Evolutionary conservation across 2,888 invertebrate genomes (phyloP).

Genomic region (Melipona beecheii): DNA sequence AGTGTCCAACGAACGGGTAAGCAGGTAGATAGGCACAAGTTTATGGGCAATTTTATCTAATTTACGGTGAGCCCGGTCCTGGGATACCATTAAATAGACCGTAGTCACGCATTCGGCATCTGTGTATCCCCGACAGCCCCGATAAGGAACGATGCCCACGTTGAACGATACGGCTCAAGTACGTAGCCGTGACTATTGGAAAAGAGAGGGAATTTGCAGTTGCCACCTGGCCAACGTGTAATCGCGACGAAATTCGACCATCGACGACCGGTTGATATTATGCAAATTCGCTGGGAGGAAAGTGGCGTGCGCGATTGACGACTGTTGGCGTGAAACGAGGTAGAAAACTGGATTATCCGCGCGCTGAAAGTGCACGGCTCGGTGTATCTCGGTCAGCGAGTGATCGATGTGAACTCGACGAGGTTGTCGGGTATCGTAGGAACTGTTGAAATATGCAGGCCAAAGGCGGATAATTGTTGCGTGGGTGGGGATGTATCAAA

Average conservation of each 20-base stretch:
- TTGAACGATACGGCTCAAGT: neutral
- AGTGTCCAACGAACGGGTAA: constrained; percentile 23
- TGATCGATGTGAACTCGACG: neutral
- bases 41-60: constrained; percentile 68
- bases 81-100: constrained; percentile 65
- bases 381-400: neutral
- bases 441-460: neutral
- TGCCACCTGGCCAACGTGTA: neutral
- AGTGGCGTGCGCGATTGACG: neutral
- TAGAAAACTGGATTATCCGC: constrained; percentile 13
- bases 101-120: constrained; percentile 59
- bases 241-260: constrained; percentile 1
- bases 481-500: neutral
- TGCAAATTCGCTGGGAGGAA: constrained; percentile 12
- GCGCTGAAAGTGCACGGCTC: neutral
- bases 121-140: constrained; percentile 19
- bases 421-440: neutral
- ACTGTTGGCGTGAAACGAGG: constrained; percentile 1
- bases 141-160: constrained; percentile 7
- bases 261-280: constrained; percentile 4
- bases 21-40: constrained; percentile 60
- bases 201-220: constrained; percentile 12
- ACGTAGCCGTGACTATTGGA: neutral
- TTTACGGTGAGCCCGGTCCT: constrained; percentile 55
- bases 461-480: neutral